Evolutionary conservation across 53 echinoderm and acorn worm species (phyloP).

Genomic region (Arbacia lixula): DNA sequence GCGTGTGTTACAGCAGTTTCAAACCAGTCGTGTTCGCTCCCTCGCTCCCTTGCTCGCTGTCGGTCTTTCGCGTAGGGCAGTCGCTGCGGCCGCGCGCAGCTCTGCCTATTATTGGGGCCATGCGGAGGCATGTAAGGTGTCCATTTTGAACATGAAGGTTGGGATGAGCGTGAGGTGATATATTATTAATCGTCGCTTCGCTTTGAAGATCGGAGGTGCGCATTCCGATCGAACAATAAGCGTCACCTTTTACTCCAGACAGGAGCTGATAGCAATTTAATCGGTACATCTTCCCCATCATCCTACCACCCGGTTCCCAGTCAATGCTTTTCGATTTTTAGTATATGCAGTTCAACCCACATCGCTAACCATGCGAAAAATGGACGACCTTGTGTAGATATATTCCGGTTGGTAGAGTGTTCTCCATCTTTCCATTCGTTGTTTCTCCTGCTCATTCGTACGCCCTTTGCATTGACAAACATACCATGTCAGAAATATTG

Average conservation of each 20-base stretch:
- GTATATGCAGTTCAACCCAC: constrained; percentile 8
- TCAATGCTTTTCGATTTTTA: constrained; percentile 21
- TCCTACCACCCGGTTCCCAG: too few species aligned
- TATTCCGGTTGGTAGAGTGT: background rate
- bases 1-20: constrained; percentile 10
- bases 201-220: constrained; percentile 20
- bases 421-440: background rate
- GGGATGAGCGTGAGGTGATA: constrained; percentile 13
- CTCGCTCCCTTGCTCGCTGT: background rate
- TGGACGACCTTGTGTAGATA: constrained; percentile 7
- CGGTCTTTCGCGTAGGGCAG: background rate
- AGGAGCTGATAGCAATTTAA: constrained; percentile 34
- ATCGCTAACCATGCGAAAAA: background rate
- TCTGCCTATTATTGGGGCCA: too few species aligned
- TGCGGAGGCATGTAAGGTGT: constrained; percentile 5
- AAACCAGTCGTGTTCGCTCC: constrained; percentile 4
- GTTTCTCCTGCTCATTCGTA: too few species aligned
- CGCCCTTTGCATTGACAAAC: too few species aligned
- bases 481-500: too few species aligned
- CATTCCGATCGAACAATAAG: constrained; percentile 46
- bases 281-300: constrained; percentile 25
- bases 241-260: constrained; percentile 4
- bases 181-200: constrained; percentile 29
- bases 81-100: background rate
- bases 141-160: constrained; percentile 24